Evolutionary conservation across 35 echinoderm and acorn worm species (phyloP).

Genomic region (Heliocidaris tuberculata): DNA sequence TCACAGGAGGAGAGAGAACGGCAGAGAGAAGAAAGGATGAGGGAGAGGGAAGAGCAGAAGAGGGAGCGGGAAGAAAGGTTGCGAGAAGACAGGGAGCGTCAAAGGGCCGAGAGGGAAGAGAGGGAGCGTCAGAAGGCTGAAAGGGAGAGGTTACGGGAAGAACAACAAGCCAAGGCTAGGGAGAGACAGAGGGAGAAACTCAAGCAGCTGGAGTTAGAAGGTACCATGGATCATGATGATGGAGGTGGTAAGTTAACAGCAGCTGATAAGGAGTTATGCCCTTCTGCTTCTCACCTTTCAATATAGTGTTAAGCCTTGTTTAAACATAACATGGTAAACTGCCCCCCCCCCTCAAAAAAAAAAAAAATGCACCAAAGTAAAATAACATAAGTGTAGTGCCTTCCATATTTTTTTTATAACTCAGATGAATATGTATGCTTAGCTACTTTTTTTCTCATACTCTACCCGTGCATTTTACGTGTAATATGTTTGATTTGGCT

Average conservation of each 20-base stretch:
- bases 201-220: conserved; percentile 55
- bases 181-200: conserved; percentile 69
- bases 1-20: conserved; percentile 55
- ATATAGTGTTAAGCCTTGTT: too few relatives aligned
- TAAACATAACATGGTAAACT: too few relatives aligned
- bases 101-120: conserved; percentile 30
- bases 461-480: too few relatives aligned
- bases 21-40: conserved; percentile 54
- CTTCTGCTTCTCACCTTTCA: too few relatives aligned
- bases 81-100: conserved; percentile 36
- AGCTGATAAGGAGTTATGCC: not conserved
- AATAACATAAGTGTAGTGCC: too few relatives aligned
- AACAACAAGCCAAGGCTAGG: conserved; percentile 54
- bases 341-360: too few relatives aligned
- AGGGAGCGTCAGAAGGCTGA: not conserved
- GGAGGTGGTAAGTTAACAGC: conserved; percentile 25
- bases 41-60: conserved; percentile 41
- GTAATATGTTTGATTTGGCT: too few relatives aligned
- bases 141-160: conserved; percentile 56
- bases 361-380: too few relatives aligned
- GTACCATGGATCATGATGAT: conserved; percentile 38
- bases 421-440: too few relatives aligned
- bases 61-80: conserved; percentile 36
- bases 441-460: too few relatives aligned
- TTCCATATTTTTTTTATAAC: too few relatives aligned